Evolutionary conservation across 2,888 invertebrate genomes (phyloP), one percentile per base, ranked within the genome.

Genomic region (Tenthredo distinguenda): DNA sequence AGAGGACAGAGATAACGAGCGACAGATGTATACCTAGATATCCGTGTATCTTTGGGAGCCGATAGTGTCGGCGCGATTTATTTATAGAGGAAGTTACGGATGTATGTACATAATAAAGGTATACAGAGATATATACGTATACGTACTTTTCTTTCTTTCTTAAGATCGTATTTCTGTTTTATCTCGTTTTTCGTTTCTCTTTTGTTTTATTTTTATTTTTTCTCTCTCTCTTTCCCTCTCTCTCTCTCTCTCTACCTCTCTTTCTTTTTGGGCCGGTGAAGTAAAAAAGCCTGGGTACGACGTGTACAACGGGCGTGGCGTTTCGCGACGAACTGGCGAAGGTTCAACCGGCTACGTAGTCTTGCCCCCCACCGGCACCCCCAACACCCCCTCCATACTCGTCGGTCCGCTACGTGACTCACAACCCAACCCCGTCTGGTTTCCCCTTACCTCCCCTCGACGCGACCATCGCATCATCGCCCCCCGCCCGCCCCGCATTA

Each of bases 251-350:
- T 71, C 0, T 31, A 5, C 37, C 18, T 37, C 2, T 34, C 5
- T n/a, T 2, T 34, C 0, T 71, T 31, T 37, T 31, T 34, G 55
- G 62, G 12, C 21, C 4, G 43, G 55, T 10, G 40, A n/a, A 77
- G 34, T 77, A 55, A 77, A 43, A 43, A 77, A 55, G 18, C 26
- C 76, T 50, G 34, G 34, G 58, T 81, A 81, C 58, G 26, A 62
- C 62, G 55, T 26, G 72, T 65, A 43, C 81, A 77, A 62, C 93
- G 93, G 93, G 93, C 93, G 93, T 93, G 93, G 93, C 93, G 93
- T 91, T 91, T 91, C 92, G 92, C 93, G 92, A 92, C 91, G 91
- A 91, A 93, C 92, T 93, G 92, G 88, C 92, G 89, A 89, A 88
- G 87, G 87, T 85, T 85, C 79, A 68, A 85, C 85, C 81, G 82